Base-by-base conservation (phyloP, 2,113 vertebrate species). In the Patagioenas fasciata region DNA sequence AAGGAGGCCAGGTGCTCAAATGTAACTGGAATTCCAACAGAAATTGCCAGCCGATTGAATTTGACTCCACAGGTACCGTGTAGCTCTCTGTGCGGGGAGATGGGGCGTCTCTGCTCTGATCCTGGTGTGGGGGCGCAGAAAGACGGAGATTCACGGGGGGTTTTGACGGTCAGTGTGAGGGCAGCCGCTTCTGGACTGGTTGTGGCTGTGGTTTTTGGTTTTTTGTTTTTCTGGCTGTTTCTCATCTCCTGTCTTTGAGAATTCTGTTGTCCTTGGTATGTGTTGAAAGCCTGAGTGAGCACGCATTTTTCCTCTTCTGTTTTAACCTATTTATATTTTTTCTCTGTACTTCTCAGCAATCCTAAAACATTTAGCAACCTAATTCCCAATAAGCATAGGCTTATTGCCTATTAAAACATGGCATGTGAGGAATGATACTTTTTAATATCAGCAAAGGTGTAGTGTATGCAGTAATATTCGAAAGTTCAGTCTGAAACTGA, bases 1-100 rank as follows among this genome's bases (percentile, higher is more conserved):
- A 99, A 98, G 98, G 99, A 80, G 99, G 99, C 2, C 99, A 99
- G 2, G 99, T 99, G 47, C 99, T 98, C 91, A 99, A 98, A 69
- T 99, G 99, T 42, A 98, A 98, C 69, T 99, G 99, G 99, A 93
- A 78, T 13, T 91, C 89, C 1, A 88, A 92, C 26, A 96, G 96
- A 5, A 32, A 88, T n/a, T 99, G 99, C 95, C 98, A 98, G 71
- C 98, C 98, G 32, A 97, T 99, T 24, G 38, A 95, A 40, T 99
- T 99, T 58, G 99, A 99, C 87, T 87, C 82, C 77, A 98, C 98
- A 97, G 99, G 99, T 99, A 97, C 98, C 2, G 0, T 6, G 11
- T 32, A 4, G 25, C 29, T 34, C 4, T 0, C 20, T 15, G 9
- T 7, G 29, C 8, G 38, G 32, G 64, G 8, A 14, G 14, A 6